phyloP scores from a whole-genome alignment of 2,888 invertebrate genomes.

The Sesamia inferens region DNA sequence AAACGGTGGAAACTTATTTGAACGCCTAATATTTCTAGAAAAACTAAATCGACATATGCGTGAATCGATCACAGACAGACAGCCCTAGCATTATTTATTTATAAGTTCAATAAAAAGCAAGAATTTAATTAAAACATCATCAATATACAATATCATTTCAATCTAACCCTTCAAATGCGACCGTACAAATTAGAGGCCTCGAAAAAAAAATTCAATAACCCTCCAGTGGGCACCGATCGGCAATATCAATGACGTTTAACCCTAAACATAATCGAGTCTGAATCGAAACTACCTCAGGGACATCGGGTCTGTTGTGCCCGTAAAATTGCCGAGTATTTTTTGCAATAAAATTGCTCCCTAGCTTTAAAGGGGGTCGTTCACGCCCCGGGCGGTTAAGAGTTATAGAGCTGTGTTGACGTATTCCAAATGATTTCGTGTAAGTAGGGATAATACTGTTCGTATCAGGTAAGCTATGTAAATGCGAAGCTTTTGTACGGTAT shows the following conservation, averaged over 20 bases:
- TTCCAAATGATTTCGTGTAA: constrained; percentile 74
- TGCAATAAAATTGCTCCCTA: constrained; percentile 82
- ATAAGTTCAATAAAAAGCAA: constrained; percentile 35
- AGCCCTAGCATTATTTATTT: constrained; percentile 27
- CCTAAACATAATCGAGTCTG: constrained; percentile 89
- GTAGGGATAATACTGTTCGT: constrained; percentile 72
- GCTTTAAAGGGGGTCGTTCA: constrained; percentile 81
- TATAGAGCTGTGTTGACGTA: constrained; percentile 74
- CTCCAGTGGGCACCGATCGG: constrained; percentile 84
- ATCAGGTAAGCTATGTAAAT: constrained; percentile 67
- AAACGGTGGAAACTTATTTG: no score
- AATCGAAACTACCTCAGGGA: constrained; percentile 89
- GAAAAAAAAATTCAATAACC: constrained; percentile 85
- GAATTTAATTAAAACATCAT: constrained; percentile 78
- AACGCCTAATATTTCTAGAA: background rate
- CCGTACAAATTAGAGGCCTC: constrained; percentile 85
- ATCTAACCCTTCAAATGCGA: constrained; percentile 77
- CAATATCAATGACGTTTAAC: constrained; percentile 90
- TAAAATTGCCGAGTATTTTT: constrained; percentile 88
- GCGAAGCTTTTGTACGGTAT: constrained; percentile 47
- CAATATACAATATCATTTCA: constrained; percentile 71
- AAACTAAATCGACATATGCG: constrained; percentile 36
- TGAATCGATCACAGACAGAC: constrained; percentile 29
- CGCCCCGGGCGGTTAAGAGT: constrained; percentile 79
- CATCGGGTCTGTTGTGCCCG: constrained; percentile 83